A percentile compares a stretch with the other conserved stretches of the same genome.
These are phyloP conservation scores for Lepidonotus clava DNA, from an alignment of 2,888 invertebrate genomes.

Conservation along the genomic window DNA sequence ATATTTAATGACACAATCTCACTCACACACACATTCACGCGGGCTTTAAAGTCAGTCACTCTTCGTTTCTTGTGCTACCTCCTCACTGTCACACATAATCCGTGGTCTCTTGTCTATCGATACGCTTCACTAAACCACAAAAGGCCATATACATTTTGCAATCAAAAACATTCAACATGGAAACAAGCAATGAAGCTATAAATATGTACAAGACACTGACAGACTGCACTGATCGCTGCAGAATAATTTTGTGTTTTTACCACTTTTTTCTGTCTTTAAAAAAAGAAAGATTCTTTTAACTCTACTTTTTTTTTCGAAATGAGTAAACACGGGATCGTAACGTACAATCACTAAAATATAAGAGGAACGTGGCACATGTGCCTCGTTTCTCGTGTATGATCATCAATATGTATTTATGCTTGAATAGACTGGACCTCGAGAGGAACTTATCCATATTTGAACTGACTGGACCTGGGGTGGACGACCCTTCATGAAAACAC, in stretches of 20 bases:
- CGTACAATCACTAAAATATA: conserved; percentile 38
- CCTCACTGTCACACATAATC: background rate
- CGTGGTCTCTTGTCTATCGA: background rate
- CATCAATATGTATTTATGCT: no score
- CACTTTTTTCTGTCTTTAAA: background rate
- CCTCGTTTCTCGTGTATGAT: no score
- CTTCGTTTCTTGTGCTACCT: no score
- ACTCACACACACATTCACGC: background rate
- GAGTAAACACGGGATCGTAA: conserved; percentile 27
- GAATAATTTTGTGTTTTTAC: background rate
- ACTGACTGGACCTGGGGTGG: background rate
- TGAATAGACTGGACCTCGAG: no score
- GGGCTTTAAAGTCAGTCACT: no score
- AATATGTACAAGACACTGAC: conserved; percentile 46
- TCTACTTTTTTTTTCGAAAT: background rate
- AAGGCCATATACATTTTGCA: conserved; percentile 54
- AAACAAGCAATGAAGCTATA: conserved; percentile 50
- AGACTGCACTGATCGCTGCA: conserved; percentile 31
- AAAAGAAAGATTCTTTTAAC: background rate
- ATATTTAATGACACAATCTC: conserved; percentile 24
- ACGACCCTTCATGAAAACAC: background rate
- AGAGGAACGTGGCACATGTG: no score
- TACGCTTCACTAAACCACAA: conserved; percentile 38
- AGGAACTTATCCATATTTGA: background rate
- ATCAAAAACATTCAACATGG: conserved; percentile 53